Percentiles rank a stretch among this genome's conserved stretches.
Conservation (phyloP, 2,888 invertebrate species). For the Polydrusus cervinus region DNA sequence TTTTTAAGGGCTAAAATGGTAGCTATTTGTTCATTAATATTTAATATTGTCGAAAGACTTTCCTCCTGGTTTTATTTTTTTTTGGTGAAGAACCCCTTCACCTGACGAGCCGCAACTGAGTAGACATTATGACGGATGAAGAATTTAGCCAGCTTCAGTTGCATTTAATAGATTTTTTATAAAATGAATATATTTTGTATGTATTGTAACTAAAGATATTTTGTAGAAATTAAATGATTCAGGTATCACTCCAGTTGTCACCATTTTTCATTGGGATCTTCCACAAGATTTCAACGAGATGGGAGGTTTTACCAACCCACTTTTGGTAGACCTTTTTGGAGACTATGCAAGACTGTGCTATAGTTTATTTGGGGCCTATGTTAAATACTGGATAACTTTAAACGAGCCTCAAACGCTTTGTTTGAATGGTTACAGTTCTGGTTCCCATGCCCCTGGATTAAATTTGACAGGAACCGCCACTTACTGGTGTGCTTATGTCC, state of each 20-base stretch:
- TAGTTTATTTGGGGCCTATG: conserved; percentile 64
- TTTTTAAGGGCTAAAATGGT: no score
- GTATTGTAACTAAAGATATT: no score
- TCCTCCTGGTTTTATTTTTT: no score
- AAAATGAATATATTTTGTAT: no score
- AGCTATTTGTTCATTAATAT: no score
- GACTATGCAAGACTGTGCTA: conserved; percentile 60
- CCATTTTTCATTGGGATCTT: conserved; percentile 75
- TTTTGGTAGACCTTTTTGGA: conserved; percentile 55
- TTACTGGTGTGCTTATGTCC: conserved; percentile 75
- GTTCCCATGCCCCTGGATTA: conserved; percentile 51
- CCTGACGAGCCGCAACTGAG: no score
- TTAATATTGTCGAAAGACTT: no score
- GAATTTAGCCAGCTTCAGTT: no score
- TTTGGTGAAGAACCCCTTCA: no score
- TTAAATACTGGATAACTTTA: conserved; percentile 74
- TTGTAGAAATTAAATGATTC: conserved; percentile 71
- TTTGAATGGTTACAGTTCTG: conserved; percentile 49
- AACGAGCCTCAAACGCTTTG: conserved; percentile 72
- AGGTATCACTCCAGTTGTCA: conserved; percentile 75
- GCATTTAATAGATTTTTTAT: no score
- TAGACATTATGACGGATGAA: no score
- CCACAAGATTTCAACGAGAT: conserved; percentile 71
- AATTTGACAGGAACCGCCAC: conserved; percentile 59
- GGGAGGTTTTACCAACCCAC: conserved; percentile 58